A percentile compares a stretch with the other conserved stretches of the same genome.
phyloP scores from a whole-genome alignment of 2,888 invertebrate species.

The Idaea aversata region DNA sequence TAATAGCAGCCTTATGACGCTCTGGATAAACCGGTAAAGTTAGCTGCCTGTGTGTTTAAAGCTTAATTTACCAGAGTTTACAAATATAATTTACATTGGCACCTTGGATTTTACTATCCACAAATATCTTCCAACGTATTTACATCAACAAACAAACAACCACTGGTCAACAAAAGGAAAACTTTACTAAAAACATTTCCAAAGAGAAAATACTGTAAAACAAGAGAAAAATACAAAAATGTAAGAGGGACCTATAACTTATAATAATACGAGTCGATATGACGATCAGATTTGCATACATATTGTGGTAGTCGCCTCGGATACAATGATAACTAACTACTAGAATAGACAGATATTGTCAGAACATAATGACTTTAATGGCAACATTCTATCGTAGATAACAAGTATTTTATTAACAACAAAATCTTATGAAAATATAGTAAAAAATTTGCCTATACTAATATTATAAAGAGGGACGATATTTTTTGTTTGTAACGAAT shows the following conservation, averaged over 20 bases:
- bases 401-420: not conserved
- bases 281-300: conserved; percentile 24
- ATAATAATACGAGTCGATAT: conserved; percentile 12
- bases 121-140: too few species aligned
- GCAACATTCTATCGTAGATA: not conserved
- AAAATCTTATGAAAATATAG: too few species aligned
- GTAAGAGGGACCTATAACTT: not conserved
- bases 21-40: too few species aligned
- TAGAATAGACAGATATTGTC: conserved; percentile 11
- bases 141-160: not conserved
- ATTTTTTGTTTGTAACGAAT: too few species aligned
- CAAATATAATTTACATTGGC: too few species aligned
- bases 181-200: not conserved
- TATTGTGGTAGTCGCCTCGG: conserved; percentile 13
- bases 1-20: too few species aligned
- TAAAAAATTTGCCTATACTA: too few species aligned
- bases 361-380: not conserved
- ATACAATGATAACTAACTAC: not conserved
- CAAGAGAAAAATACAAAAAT: conserved; percentile 6
- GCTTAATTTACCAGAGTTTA: too few species aligned
- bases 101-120: too few species aligned
- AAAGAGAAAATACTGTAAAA: not conserved
- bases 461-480: too few species aligned
- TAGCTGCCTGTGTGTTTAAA: too few species aligned
- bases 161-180: not conserved